phyloP scores from a whole-genome alignment of 2,797 vertebrate genomes.

The Propithecus deckenii region DNA sequence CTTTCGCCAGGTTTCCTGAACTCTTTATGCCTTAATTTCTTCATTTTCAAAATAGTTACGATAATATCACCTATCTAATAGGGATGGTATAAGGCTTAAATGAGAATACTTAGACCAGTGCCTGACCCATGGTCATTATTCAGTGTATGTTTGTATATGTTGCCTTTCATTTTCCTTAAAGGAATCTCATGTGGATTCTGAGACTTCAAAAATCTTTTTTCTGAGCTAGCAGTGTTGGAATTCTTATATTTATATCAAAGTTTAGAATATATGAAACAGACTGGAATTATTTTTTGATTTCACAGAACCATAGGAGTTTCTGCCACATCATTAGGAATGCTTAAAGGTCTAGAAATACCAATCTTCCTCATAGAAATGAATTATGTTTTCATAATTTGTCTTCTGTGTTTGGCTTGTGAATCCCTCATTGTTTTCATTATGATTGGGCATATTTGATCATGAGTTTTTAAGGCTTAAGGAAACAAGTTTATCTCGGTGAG shows the following conservation, averaged over 20 bases:
- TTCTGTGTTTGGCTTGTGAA: background rate
- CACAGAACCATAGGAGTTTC: background rate
- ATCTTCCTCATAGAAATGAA: background rate
- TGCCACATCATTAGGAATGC: background rate
- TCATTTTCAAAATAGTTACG: background rate
- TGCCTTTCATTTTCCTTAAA: background rate
- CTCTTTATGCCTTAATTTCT: background rate
- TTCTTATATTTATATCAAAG: background rate
- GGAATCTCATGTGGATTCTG: background rate
- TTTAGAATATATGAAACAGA: background rate
- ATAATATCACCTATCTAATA: background rate
- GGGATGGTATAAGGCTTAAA: background rate
- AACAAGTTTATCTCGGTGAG: background rate
- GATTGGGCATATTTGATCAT: background rate
- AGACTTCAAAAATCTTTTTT: background rate
- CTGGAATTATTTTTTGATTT: background rate
- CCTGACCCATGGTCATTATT: background rate
- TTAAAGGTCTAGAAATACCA: background rate
- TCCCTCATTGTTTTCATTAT: background rate
- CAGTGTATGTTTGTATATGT: no score
- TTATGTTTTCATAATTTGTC: background rate
- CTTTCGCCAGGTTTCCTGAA: background rate
- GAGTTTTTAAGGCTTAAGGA: background rate
- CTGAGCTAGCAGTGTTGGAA: background rate
- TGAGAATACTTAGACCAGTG: background rate